Evolutionary conservation across 2,797 vertebrate species (phyloP), one percentile per base, ranked within the genome.

Genomic region (Danionella dracula): DNA sequence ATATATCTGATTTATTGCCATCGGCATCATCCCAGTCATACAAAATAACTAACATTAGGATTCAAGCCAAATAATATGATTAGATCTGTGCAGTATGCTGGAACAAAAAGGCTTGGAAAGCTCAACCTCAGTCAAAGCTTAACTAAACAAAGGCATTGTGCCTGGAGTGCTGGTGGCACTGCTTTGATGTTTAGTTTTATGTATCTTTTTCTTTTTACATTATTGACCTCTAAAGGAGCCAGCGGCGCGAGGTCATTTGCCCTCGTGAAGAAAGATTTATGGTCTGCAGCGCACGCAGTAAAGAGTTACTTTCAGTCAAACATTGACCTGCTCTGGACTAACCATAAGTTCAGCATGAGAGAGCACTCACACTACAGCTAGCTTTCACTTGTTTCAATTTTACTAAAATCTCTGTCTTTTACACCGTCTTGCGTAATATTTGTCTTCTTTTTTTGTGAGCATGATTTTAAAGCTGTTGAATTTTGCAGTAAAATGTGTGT

Each of bases 301-400:
- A 66, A 45, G 29, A 65, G 42, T 66, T 20, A 48, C 63, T 66
- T 48, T 15, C 20, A 46, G 53, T 66, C 51, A 66, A 66, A 56
- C 42, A 66, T 66, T 66, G 41, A 57, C 63, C 11, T 37, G 21
- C 49, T 51, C 11, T 12, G 49, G 49, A 54, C 62, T 44, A 64
- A 45, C 27, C 42, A n/a, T 42, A 2, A 4, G 38, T 44, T 64
- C 49, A 45, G 62, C 13, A n/a, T 35, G 40, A n/a, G 34, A 37
- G 4, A 46, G 17, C 15, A 23, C 21, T 13, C n/a, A n/a, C n/a
- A n/a, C n/a, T n/a, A n/a, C n/a, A n/a, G n/a, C n/a, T n/a, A n/a
- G n/a, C n/a, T n/a, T n/a, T n/a, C n/a, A n/a, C n/a, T n/a, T n/a
- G n/a, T n/a, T n/a, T n/a, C n/a, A n/a, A n/a, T n/a, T n/a, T n/a